Percentiles rank a stretch among this genome's conserved stretches.
Evolutionary conservation across 2,888 invertebrate species (phyloP).

Genomic region (Tetheella fluctuosa): DNA sequence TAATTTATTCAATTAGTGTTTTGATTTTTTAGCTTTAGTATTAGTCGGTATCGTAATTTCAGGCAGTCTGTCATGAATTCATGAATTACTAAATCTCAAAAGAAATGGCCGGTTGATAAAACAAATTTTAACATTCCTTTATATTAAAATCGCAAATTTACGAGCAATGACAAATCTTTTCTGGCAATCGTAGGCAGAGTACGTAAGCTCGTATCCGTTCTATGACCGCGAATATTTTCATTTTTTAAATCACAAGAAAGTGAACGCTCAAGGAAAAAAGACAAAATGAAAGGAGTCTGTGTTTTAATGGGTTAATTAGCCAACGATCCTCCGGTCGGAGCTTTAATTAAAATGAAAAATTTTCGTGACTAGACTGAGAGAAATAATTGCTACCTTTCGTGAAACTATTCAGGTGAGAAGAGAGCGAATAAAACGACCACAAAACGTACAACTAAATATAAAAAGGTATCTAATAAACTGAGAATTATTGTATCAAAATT

Average conservation of each 20-base stretch:
- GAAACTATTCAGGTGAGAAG: constrained; percentile 79
- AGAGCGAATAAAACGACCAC: constrained; percentile 59
- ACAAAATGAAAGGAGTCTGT: constrained; percentile 77
- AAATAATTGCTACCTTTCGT: constrained; percentile 77
- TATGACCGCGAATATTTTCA: constrained; percentile 29
- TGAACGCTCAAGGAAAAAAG: constrained; percentile 69
- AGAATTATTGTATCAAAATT: background rate
- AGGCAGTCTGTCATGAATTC: constrained; percentile 22
- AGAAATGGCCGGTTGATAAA: background rate
- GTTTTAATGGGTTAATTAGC: constrained; percentile 84
- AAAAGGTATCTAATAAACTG: background rate
- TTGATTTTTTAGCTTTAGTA: constrained; percentile 30
- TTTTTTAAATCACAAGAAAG: constrained; percentile 73
- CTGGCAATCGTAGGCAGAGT: background rate
- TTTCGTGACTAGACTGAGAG: constrained; percentile 78
- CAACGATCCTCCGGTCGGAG: constrained; percentile 76
- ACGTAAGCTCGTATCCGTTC: background rate
- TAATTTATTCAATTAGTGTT: constrained; percentile 23
- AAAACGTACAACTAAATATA: constrained; percentile 17
- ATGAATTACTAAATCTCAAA: constrained; percentile 1
- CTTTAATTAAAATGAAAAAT: constrained; percentile 83
- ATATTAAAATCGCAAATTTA: background rate
- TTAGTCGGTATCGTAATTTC: constrained; percentile 24
- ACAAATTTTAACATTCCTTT: background rate
- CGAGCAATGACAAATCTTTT: background rate